Evolutionary conservation across 2,113 vertebrate genomes (phyloP).

Genomic region (Cynoglossus semilaevis): DNA sequence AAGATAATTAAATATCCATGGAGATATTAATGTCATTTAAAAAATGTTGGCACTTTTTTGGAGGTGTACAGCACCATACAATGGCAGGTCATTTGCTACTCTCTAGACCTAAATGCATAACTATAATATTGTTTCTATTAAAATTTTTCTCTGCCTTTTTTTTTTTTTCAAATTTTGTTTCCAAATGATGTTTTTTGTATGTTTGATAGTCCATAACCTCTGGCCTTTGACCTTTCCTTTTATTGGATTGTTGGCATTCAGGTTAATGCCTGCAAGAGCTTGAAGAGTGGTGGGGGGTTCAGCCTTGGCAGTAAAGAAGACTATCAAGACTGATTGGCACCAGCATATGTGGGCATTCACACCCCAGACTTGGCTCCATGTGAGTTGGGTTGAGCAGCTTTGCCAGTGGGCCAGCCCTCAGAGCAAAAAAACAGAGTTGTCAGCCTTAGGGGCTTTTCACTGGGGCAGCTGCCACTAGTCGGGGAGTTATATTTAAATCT

Average conservation of each 20-base stretch:
- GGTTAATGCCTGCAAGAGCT: constrained; percentile 60
- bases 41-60: not conserved
- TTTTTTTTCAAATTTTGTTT: constrained; percentile 2
- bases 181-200: constrained; percentile 2
- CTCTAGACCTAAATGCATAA: too few relatives aligned
- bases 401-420: constrained; percentile 23
- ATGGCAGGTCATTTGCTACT: too few relatives aligned
- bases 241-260: constrained; percentile 56
- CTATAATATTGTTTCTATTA: too few relatives aligned
- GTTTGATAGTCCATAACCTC: constrained; percentile 17
- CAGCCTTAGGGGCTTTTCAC: constrained; percentile 75
- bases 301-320: constrained; percentile 75
- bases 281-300: constrained; percentile 53
- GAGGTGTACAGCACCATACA: too few relatives aligned
- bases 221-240: constrained; percentile 37
- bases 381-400: constrained; percentile 52
- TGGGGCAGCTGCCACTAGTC: constrained; percentile 68
- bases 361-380: constrained; percentile 61
- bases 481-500: constrained; percentile 75
- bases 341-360: constrained; percentile 82
- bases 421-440: constrained; percentile 65
- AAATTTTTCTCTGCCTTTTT: not conserved
- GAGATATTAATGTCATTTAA: not conserved
- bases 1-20: too few relatives aligned
- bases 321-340: constrained; percentile 82